phyloP scores from a whole-genome alignment of 2,888 invertebrate genomes.

The Lamellibrachia columna region DNA sequence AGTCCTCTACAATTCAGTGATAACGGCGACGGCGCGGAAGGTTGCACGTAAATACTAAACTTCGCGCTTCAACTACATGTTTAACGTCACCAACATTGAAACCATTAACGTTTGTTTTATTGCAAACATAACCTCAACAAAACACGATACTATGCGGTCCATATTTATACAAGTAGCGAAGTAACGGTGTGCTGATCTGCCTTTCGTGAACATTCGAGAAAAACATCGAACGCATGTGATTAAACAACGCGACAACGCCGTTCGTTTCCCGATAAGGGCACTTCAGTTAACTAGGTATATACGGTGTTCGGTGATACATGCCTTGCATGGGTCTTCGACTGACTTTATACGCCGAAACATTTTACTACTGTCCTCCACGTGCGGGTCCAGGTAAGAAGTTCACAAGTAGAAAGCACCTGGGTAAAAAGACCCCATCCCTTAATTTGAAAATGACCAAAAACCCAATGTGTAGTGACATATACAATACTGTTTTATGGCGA shows the following conservation, averaged over 20 bases:
- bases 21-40: background rate
- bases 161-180: background rate
- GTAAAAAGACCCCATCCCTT: no score
- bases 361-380: no score
- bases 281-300: background rate
- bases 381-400: no score
- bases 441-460: no score
- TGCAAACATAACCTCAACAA: background rate
- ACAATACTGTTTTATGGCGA: no score
- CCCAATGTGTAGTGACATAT: no score
- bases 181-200: background rate
- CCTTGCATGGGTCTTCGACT: no score
- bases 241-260: background rate
- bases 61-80: background rate
- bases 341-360: no score
- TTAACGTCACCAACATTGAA: background rate
- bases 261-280: background rate
- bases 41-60: background rate
- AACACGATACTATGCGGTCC: background rate
- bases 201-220: background rate
- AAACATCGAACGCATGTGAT: background rate
- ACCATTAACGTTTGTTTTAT: background rate
- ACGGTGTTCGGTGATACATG: no score
- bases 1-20: background rate
- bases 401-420: no score